Base-by-base conservation (phyloP, 2,113 vertebrate species). In the Pelecanus crispus region DNA sequence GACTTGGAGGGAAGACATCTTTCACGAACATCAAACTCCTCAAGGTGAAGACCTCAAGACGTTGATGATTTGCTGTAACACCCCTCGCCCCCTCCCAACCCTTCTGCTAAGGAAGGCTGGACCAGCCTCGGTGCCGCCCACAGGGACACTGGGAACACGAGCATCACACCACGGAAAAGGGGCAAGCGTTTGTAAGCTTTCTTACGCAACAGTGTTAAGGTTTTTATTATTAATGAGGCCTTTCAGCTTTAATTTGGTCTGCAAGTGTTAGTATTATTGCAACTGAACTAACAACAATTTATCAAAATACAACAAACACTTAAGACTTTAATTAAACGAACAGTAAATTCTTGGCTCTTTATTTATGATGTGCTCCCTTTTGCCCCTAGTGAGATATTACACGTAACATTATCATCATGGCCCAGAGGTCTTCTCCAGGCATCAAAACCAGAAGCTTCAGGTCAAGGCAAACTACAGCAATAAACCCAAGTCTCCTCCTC, bases 1-100 rank as follows among this genome's bases (percentile, higher is more conserved):
- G 59, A 10, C 20, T 13, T 10, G 5, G 32, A 26, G 11, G 42
- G 42, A 63, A 42, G 28, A 13, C 3, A 6, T 29, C 31, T 49
- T 52, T 2, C 34, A 26, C 3, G 5, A 26, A 17, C 21, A 31
- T 20, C 19, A 16, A 36, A 24, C 26, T 63, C 38, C 55, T 70
- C 20, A 20, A 16, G 17, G 44, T 19, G 20, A 17, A 50, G 44
- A 40, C 1, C n/a, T 77, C 14, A 1, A 21, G 44, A 3, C 1
- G 3, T 0, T 13, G 42, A 26, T 11, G 32, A 7, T 67, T 21
- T 49, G 56, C 56, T 56, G 6, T 1, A 6, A 10, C 3, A 29
- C 0, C 11, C 31, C 26, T 34, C 4, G 1, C 2, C 26, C 31
- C 31, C 50, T 50, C 25, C 13, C n/a, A 40, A 0, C 8, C 15